These are phyloP conservation scores for Epinotia nisella DNA, from an alignment of 2,888 invertebrate species.

Conservation along the genomic window DNA sequence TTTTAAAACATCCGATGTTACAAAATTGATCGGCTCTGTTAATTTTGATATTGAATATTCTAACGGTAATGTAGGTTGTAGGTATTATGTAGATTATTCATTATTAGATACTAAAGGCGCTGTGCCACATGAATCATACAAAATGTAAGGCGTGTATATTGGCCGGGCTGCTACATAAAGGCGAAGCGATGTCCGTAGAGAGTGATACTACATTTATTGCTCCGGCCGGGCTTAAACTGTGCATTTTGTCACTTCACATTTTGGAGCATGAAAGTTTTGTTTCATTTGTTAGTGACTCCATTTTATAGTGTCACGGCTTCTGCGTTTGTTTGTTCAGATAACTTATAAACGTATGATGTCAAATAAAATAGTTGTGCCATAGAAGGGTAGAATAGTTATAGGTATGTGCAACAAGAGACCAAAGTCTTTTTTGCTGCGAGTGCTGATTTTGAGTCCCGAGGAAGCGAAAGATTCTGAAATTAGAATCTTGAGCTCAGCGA, in stretches of 20 bases:
- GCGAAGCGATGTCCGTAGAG: slow-evolving; percentile 47
- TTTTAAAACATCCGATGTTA: too few relatives aligned
- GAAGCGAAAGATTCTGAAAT: too few relatives aligned
- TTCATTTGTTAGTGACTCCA: slow-evolving; percentile 21
- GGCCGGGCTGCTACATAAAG: slow-evolving; percentile 40
- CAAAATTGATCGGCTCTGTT: too few relatives aligned
- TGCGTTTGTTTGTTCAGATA: not conserved
- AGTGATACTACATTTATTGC: slow-evolving; percentile 51
- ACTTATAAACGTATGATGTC: not conserved
- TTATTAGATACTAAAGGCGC: not conserved
- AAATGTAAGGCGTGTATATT: slow-evolving; percentile 41
- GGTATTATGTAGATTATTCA: not conserved
- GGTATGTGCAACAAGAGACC: too few relatives aligned
- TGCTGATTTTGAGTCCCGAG: too few relatives aligned
- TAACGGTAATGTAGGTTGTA: not conserved
- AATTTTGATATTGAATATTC: not conserved
- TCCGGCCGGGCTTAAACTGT: slow-evolving; percentile 45
- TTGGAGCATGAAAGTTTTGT: slow-evolving; percentile 20
- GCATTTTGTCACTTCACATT: slow-evolving; percentile 41
- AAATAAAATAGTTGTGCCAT: too few relatives aligned
- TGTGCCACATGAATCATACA: not conserved
- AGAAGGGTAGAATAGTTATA: too few relatives aligned
- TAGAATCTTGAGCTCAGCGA: too few relatives aligned
- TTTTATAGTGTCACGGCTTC: slow-evolving; percentile 1
- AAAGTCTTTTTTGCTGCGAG: too few relatives aligned